These are phyloP conservation scores for Anadara kagoshimensis DNA, from an alignment of 1,140 invertebrate genomes.

Conservation along the genomic window DNA sequence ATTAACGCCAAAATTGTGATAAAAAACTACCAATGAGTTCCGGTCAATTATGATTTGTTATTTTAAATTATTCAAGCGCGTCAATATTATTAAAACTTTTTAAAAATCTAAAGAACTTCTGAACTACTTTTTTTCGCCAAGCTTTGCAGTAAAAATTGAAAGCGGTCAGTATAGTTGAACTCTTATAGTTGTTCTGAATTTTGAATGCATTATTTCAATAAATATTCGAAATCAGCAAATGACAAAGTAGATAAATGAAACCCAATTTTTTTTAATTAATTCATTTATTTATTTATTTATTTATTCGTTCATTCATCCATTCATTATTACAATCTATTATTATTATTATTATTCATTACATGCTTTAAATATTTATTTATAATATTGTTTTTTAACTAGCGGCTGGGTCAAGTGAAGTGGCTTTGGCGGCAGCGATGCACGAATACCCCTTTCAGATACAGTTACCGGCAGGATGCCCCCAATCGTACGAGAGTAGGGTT, in stretches of 20 bases:
- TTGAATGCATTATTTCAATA: too few species aligned
- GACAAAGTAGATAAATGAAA: background rate
- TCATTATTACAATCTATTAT: too few species aligned
- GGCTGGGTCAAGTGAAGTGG: background rate
- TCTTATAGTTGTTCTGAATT: too few species aligned
- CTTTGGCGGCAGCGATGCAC: conserved; percentile 58
- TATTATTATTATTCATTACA: too few species aligned
- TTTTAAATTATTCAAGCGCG: too few species aligned
- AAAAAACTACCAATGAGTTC: too few species aligned
- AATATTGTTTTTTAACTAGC: background rate
- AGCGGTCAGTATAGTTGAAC: too few species aligned
- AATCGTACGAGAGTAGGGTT: conserved; percentile 71
- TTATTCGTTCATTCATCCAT: too few species aligned
- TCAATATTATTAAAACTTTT: background rate
- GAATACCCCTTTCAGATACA: conserved; percentile 72
- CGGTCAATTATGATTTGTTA: too few species aligned
- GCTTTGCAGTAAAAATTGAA: background rate
- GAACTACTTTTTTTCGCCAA: background rate
- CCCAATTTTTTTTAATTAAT: background rate
- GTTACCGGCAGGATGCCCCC: conserved; percentile 67
- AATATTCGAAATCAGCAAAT: too few species aligned
- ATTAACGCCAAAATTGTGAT: background rate
- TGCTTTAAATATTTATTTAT: too few species aligned
- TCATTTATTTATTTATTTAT: too few species aligned
- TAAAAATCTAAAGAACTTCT: background rate